Conservation (phyloP, 2,888 invertebrate genomes). For the Acanthosepion esculentum region DNA sequence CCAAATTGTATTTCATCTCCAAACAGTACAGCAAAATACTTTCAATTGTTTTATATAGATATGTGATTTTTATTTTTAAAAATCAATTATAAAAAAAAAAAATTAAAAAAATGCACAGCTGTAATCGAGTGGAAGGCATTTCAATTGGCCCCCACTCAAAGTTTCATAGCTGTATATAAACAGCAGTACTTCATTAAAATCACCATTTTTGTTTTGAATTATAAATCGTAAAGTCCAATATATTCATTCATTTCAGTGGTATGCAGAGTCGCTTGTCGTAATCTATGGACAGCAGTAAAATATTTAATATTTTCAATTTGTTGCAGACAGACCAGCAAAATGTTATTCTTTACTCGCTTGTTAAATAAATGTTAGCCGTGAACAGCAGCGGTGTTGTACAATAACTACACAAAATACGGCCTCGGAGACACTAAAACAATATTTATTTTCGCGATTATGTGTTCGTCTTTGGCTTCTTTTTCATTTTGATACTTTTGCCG, state of each 20-base stretch:
- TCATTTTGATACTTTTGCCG: background rate
- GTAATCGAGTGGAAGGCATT: background rate
- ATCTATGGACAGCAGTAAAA: background rate
- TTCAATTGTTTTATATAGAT: background rate
- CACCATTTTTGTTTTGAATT: background rate
- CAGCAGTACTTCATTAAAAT: background rate
- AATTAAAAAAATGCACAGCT: background rate
- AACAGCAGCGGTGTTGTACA: background rate
- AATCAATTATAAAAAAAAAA: background rate
- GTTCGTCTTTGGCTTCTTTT: background rate
- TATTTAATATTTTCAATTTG: background rate
- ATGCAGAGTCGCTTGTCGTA: background rate
- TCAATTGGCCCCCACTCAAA: background rate
- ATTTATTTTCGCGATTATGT: background rate
- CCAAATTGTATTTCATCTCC: background rate
- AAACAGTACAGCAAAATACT: background rate
- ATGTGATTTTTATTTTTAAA: background rate
- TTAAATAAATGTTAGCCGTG: background rate
- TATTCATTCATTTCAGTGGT: background rate
- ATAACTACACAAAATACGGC: background rate
- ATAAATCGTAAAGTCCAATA: background rate
- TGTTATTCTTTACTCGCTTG: background rate
- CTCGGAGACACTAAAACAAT: background rate
- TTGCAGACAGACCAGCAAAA: background rate
- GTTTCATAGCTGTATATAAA: background rate